phyloP scores from a whole-genome alignment of 2,113 vertebrate genomes.

The Parotia lawesii region DNA sequence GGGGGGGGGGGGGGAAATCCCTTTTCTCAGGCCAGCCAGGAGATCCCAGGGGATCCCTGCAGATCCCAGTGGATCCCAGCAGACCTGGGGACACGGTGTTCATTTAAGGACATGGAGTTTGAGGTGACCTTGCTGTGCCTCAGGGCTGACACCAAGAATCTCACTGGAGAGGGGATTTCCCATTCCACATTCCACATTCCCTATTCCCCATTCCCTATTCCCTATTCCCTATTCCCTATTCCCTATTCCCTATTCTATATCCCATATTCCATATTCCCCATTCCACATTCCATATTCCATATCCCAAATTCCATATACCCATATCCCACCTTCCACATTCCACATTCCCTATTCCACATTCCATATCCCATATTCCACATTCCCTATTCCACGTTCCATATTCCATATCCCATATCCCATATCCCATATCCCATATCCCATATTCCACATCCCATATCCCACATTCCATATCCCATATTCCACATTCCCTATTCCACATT shows the following conservation, averaged over 20 bases:
- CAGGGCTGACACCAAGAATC: not conserved
- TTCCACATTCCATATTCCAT: fast-evolving
- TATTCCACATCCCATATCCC: fast-evolving
- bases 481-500: fast-evolving
- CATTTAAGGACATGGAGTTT: not conserved
- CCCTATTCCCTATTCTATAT: fast-evolving
- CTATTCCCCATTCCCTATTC: too few species aligned
- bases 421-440: fast-evolving
- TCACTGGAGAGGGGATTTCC: not conserved
- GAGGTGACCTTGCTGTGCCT: not conserved
- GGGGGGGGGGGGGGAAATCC: too few species aligned
- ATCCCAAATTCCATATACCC: fast-evolving
- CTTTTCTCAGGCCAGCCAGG: not conserved
- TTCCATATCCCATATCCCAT: fast-evolving
- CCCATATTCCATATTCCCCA: fast-evolving
- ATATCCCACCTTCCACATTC: fast-evolving
- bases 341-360: not conserved
- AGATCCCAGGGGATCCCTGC: not conserved
- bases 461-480: fast-evolving
- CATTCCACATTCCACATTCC: not conserved
- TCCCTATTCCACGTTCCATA: fast-evolving
- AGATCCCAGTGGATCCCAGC: not conserved
- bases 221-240: too few species aligned
- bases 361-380: fast-evolving
- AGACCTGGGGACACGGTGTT: not conserved